A percentile compares a stretch with the other conserved stretches of the same genome.
Conservation (phyloP, 2,113 vertebrate genomes). For the Microtus montanus region DNA sequence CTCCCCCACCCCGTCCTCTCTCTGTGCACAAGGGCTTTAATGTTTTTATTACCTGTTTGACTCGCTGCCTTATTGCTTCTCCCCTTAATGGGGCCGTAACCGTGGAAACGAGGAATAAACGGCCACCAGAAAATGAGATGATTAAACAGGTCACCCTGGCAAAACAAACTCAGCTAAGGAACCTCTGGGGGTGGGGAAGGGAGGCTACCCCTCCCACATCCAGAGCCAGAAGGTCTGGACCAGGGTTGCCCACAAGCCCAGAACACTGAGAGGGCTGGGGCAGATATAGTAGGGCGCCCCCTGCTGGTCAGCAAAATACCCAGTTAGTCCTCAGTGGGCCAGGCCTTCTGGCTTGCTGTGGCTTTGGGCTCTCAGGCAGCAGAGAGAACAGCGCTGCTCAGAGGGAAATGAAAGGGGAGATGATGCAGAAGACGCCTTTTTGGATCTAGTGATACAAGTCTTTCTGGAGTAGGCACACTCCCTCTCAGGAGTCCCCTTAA, state of each 20-base stretch:
- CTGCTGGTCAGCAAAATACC: conserved; percentile 42
- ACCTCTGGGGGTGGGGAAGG: conserved; percentile 82
- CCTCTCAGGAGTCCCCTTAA: neutral
- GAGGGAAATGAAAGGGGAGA: neutral
- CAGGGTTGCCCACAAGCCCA: neutral
- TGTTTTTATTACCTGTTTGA: conserved; percentile 99
- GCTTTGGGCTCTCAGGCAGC: neutral
- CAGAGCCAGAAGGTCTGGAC: neutral
- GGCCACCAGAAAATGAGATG: conserved; percentile 99
- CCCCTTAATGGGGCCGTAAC: conserved; percentile 99
- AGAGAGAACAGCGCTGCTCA: neutral
- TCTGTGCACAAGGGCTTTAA: conserved; percentile 97
- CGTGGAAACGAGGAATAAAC: conserved; percentile 99
- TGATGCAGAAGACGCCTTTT: neutral
- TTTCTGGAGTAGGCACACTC: neutral
- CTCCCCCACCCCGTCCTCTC: conserved; percentile 87
- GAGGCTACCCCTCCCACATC: neutral
- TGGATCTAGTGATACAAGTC: neutral
- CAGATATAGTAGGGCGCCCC: conserved; percentile 58
- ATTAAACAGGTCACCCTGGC: conserved; percentile 99
- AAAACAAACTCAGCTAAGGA: conserved; percentile 98
- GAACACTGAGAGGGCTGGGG: neutral
- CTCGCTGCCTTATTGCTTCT: conserved; percentile 99
- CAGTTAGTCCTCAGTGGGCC: neutral
- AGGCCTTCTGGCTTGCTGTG: neutral